A percentile compares a stretch with the other conserved stretches of the same genome.
Evolutionary conservation across 2,797 vertebrate genomes (phyloP).

Genomic region (Microcaecilia unicolor): DNA sequence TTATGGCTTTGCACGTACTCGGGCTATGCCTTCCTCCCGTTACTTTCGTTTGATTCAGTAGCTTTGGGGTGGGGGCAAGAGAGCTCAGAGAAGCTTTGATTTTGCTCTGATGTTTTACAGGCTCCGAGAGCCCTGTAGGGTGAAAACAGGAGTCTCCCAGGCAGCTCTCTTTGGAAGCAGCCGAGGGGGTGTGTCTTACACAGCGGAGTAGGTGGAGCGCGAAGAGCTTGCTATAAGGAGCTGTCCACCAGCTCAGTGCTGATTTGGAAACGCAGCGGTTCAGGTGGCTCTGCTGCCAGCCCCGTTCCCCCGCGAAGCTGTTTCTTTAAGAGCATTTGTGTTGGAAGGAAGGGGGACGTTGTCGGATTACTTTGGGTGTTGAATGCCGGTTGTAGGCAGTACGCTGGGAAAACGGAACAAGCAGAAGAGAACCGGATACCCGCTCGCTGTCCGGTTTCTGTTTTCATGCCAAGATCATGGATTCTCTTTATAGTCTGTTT

Average conservation of each 20-base stretch:
- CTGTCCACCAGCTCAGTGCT: slow-evolving; percentile 22
- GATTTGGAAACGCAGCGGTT: slow-evolving; percentile 11
- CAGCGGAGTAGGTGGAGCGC: slow-evolving; percentile 35
- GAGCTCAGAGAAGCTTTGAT: fast-evolving
- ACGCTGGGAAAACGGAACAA: neutral
- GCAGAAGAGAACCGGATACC: neutral
- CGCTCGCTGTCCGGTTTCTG: slow-evolving; percentile 1
- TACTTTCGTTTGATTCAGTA: neutral
- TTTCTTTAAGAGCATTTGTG: too few species aligned
- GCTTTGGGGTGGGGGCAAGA: fast-evolving
- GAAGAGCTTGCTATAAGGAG: slow-evolving; percentile 49
- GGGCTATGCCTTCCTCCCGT: neutral
- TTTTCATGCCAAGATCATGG: slow-evolving; percentile 32
- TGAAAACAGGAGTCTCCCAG: slow-evolving; percentile 39
- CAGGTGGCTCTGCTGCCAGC: neutral
- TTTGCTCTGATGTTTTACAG: slow-evolving; percentile 20
- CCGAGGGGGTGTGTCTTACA: slow-evolving; percentile 39
- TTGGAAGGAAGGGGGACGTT: neutral
- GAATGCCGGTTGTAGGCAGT: slow-evolving; percentile 1
- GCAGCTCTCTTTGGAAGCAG: slow-evolving; percentile 4
- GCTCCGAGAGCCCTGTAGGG: slow-evolving; percentile 17
- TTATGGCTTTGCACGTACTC: neutral
- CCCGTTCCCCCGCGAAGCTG: neutral
- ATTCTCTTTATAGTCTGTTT: slow-evolving; percentile 28
- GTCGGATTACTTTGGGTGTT: neutral